Base-by-base conservation (phyloP, 2,888 invertebrate species). In the Tupiocoris notatus region DNA sequence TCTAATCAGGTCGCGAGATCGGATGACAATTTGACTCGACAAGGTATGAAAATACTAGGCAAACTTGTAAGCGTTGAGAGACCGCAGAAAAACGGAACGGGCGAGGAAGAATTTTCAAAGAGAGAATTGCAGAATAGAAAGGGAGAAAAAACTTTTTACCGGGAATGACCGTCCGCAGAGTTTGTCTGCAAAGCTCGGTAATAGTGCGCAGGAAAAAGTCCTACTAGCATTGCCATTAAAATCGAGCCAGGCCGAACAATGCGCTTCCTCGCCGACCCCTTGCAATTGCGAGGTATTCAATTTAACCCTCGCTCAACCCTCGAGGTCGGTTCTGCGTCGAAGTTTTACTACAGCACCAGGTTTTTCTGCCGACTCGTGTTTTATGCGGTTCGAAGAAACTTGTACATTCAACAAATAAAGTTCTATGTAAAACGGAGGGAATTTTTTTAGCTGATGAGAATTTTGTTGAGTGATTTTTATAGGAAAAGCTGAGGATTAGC, bases 281-380 rank as follows among this genome's bases (percentile, higher is more conserved):
- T 67, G 67, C 73, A 73, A 73, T 73, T 73, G 73, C 62, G 62
- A 62, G 61, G 61, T 61, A 73, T 73, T 73, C 73, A 73, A 73
- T 73, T 73, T 73, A 73, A 59, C 17, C 24, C 59, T 24, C 59
- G 59, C 67, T 67, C 57, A 12, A 39, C 39, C 39, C 39, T 39
- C 39, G 39, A 39, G 39, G 39, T 39, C 39, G 39, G 39, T 39
- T 39, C 39, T 39, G 39, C 39, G 12, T 39, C 12, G 6, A 12
- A 12, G 3, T 39, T 39, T 39, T 39, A 3, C 39, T 7, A 39
- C 39, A 39, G 12, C 39, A n/a, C n/a, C n/a, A n/a, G n/a, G n/a
- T n/a, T n/a, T n/a, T n/a, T n/a, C n/a, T n/a, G n/a, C n/a, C n/a
- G n/a, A n/a, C n/a, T n/a, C n/a, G n/a, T n/a, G n/a, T n/a, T n/a